Percentiles rank a stretch among this genome's conserved stretches.
Conservation (phyloP, 2,113 vertebrate species). For the Glaucomys volans region DNA sequence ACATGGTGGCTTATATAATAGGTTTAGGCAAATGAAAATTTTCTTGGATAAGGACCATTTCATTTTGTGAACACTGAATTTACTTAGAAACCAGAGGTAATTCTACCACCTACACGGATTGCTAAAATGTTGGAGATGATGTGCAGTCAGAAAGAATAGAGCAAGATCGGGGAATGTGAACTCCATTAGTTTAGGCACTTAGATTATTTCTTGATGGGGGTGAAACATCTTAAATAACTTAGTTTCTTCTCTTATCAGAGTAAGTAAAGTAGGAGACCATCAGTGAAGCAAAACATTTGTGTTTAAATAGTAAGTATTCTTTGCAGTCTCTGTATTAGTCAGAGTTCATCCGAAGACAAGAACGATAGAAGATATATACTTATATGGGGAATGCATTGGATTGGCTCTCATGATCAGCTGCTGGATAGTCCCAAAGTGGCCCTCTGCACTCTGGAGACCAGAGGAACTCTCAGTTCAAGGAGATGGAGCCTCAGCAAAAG, state of each 20-base stretch:
- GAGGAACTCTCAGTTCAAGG: background rate
- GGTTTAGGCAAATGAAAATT: constrained; percentile 25
- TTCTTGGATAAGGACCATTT: background rate
- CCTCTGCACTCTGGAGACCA: too few relatives aligned
- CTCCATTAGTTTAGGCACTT: background rate
- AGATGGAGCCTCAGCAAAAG: background rate
- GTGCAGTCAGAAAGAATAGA: background rate
- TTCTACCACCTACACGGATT: background rate
- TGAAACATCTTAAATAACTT: constrained; percentile 39
- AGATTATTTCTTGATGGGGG: background rate
- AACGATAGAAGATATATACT: background rate
- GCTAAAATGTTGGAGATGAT: background rate
- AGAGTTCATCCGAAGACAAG: background rate
- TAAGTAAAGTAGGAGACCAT: background rate
- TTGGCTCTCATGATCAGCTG: background rate
- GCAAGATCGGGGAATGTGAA: background rate
- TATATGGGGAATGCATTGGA: background rate
- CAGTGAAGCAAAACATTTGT: background rate
- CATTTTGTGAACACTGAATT: background rate
- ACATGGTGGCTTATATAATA: background rate
- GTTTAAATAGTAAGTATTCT: background rate
- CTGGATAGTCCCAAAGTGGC: background rate
- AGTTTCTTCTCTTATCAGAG: background rate
- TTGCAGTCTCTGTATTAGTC: background rate
- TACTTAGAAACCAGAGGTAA: constrained; percentile 21